These are phyloP conservation scores for Hylaeus volcanicus DNA, from an alignment of 1,140 invertebrate genomes.

Conservation along the genomic window DNA sequence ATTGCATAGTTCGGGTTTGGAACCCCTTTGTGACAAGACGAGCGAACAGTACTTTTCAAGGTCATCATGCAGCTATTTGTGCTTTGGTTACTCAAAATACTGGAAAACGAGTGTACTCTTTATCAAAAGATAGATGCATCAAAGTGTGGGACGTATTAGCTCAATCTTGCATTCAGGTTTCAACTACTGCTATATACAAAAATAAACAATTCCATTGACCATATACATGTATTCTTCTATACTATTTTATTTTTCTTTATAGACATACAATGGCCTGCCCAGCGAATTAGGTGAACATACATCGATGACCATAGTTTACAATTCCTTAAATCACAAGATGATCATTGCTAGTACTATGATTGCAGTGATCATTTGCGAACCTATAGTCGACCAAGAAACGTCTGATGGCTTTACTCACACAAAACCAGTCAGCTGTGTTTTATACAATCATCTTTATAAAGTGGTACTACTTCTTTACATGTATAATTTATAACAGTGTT, in stretches of 20 bases:
- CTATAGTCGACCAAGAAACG: conserved; percentile 82
- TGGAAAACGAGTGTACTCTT: conserved; percentile 81
- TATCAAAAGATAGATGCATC: conserved; percentile 85
- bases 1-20: conserved; percentile 88
- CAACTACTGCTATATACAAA: neutral
- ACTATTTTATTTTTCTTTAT: conserved; percentile 37
- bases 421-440: conserved; percentile 83
- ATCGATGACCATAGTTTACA: conserved; percentile 83
- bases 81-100: conserved; percentile 83
- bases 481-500: too few species aligned
- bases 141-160: conserved; percentile 86
- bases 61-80: conserved; percentile 86
- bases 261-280: conserved; percentile 84
- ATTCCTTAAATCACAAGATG: conserved; percentile 83
- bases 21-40: conserved; percentile 86
- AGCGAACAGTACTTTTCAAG: conserved; percentile 83
- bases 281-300: conserved; percentile 82
- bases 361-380: conserved; percentile 82
- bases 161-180: conserved; percentile 83
- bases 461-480: conserved; percentile 75
- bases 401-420: conserved; percentile 87
- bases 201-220: conserved; percentile 30
- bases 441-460: conserved; percentile 86
- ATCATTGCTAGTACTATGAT: conserved; percentile 84
- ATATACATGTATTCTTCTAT: neutral